Conservation (phyloP, 2,797 vertebrate species). For the Acrossocheilus wenchowensis region DNA sequence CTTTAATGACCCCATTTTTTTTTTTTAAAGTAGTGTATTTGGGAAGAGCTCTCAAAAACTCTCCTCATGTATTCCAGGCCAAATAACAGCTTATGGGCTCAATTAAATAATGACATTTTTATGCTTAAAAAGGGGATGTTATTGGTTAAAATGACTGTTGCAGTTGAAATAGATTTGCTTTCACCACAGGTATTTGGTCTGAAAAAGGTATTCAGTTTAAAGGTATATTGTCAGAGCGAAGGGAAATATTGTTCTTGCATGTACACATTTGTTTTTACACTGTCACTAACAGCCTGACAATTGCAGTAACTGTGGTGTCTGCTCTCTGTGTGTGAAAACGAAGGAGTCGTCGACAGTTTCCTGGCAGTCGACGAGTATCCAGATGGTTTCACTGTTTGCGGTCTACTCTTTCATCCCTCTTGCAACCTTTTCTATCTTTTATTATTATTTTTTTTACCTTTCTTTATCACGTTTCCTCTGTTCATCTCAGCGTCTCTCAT, state of each 20-base stretch:
- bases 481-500: conserved; percentile 28
- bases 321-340: conserved; percentile 43
- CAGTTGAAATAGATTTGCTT: not conserved
- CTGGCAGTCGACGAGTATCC: conserved; percentile 54
- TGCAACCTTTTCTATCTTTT: conserved; percentile 41
- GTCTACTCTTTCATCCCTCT: conserved; percentile 54
- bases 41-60: not conserved
- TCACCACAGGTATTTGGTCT: conserved; percentile 10
- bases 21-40: not conserved
- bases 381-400: conserved; percentile 62
- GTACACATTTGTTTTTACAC: conserved; percentile 33
- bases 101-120: not conserved
- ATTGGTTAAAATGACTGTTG: not conserved
- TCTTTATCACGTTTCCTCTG: conserved; percentile 41
- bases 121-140: not conserved
- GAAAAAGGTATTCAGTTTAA: not conserved
- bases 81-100: too few relatives aligned
- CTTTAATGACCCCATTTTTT: not conserved
- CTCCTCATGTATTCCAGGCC: too few relatives aligned
- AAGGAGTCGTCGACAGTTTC: conserved; percentile 23
- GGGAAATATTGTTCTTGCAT: conserved; percentile 29
- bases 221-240: conserved; percentile 23
- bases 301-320: conserved; percentile 44
- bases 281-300: conserved; percentile 34
- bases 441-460: conserved; percentile 40